Percentiles rank a stretch among this genome's conserved stretches.
phyloP scores from a whole-genome alignment of 1,140 invertebrate species.

The Drosophila pallidifrons region DNA sequence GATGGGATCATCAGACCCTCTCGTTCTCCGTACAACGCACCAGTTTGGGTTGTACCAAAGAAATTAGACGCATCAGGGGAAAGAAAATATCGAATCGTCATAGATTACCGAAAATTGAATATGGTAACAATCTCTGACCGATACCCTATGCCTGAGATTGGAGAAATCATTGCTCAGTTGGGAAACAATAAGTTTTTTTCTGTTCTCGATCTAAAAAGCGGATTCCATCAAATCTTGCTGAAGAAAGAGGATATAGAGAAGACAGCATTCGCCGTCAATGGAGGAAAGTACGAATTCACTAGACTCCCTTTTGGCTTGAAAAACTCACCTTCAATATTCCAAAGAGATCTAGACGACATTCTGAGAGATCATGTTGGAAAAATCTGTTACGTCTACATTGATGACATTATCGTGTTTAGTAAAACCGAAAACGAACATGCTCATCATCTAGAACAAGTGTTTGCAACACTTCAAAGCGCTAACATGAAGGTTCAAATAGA shows the following conservation, averaged over 20 bases:
- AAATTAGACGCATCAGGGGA: background rate
- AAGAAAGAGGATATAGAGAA: background rate
- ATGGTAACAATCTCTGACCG: background rate
- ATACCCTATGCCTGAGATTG: background rate
- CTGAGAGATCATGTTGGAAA: background rate
- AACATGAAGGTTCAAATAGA: no score
- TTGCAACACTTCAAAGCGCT: no score
- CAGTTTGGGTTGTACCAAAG: background rate
- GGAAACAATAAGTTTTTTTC: background rate
- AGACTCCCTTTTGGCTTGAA: background rate
- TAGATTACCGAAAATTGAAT: background rate
- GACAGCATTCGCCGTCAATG: background rate
- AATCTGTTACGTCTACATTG: constrained; percentile 1
- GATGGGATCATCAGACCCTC: constrained; percentile 2
- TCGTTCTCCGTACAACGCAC: background rate
- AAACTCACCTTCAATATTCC: background rate
- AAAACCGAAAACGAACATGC: no score
- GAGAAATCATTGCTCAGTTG: background rate
- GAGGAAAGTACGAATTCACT: background rate
- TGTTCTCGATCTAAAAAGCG: background rate
- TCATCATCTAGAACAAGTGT: no score
- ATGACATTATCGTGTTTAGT: background rate
- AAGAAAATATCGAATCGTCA: background rate
- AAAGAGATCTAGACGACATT: constrained; percentile 12
- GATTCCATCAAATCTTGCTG: no score